Conservation (phyloP, 2,888 invertebrate species). For the Panzeria rudis region DNA sequence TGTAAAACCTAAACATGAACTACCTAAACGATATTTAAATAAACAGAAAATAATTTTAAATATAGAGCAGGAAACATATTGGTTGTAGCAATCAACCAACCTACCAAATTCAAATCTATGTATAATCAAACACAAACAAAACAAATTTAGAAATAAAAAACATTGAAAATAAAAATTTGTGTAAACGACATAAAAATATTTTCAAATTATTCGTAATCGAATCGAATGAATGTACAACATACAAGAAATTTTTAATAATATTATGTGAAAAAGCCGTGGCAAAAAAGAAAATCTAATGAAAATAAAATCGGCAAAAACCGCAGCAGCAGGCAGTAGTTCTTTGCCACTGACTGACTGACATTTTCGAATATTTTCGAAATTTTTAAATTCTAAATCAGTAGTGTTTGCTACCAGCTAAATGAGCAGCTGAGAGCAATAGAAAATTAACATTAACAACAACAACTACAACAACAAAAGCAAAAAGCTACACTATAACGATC, state of each 20-base stretch:
- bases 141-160: slow-evolving; percentile 6
- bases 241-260: slow-evolving; percentile 35
- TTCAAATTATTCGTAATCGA: slow-evolving; percentile 64
- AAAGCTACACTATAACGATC: slow-evolving; percentile 30
- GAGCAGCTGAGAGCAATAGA: slow-evolving; percentile 35
- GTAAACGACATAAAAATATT: slow-evolving; percentile 70
- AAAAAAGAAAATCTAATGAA: slow-evolving; percentile 48
- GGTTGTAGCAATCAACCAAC: slow-evolving; percentile 44
- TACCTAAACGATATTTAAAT: slow-evolving; percentile 54
- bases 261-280: background rate
- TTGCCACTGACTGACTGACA: slow-evolving; percentile 40
- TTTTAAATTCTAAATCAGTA: slow-evolving; percentile 13
- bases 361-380: slow-evolving; percentile 55
- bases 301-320: slow-evolving; percentile 19
- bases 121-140: slow-evolving; percentile 26
- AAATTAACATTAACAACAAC: slow-evolving; percentile 35
- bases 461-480: slow-evolving; percentile 42
- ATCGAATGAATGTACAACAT: slow-evolving; percentile 51
- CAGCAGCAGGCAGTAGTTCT: slow-evolving; percentile 26
- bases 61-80: slow-evolving; percentile 51
- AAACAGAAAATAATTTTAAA: slow-evolving; percentile 59
- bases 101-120: slow-evolving; percentile 31
- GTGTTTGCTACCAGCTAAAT: slow-evolving; percentile 16
- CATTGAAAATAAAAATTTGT: slow-evolving; percentile 49
- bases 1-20: slow-evolving; percentile 52